Evolutionary conservation across 2,797 vertebrate species (phyloP).

Genomic region (Microctenopoma lineatum): DNA sequence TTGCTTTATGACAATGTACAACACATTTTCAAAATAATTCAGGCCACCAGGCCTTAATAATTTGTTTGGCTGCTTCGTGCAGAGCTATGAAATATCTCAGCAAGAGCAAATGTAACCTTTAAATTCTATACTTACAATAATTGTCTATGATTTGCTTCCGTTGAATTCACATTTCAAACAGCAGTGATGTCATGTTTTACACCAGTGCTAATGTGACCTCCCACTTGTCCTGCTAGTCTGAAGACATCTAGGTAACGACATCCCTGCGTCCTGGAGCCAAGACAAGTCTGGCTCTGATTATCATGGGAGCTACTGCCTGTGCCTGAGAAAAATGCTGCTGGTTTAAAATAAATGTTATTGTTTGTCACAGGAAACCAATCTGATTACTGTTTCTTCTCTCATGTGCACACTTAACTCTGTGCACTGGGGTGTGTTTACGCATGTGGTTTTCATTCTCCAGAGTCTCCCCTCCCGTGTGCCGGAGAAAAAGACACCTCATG

Average conservation of each 20-base stretch:
- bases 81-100: constrained; percentile 1
- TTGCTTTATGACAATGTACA: not conserved
- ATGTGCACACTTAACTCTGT: constrained; percentile 71
- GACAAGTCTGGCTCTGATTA: constrained; percentile 94
- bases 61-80: not conserved
- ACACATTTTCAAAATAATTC: not conserved
- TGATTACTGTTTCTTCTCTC: constrained; percentile 95
- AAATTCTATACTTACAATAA: constrained; percentile 24
- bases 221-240: constrained; percentile 79
- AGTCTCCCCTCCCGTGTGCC: constrained; percentile 51
- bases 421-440: constrained; percentile 90
- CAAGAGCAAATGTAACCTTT: constrained; percentile 22
- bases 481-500: constrained; percentile 68
- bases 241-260: constrained; percentile 60
- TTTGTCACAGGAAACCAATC: constrained; percentile 98
- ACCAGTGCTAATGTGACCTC: constrained; percentile 79
- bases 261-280: constrained; percentile 63
- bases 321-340: constrained; percentile 88
- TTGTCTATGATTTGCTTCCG: constrained; percentile 3
- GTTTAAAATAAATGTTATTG: constrained; percentile 98
- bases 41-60: constrained; percentile 3
- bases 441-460: constrained; percentile 92
- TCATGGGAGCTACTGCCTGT: constrained; percentile 89
- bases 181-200: constrained; percentile 28
- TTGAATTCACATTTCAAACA: constrained; percentile 33